Evolutionary conservation across 2,888 invertebrate genomes (phyloP), one percentile per base, ranked within the genome.

Genomic region (Drosophila suboccidentalis): DNA sequence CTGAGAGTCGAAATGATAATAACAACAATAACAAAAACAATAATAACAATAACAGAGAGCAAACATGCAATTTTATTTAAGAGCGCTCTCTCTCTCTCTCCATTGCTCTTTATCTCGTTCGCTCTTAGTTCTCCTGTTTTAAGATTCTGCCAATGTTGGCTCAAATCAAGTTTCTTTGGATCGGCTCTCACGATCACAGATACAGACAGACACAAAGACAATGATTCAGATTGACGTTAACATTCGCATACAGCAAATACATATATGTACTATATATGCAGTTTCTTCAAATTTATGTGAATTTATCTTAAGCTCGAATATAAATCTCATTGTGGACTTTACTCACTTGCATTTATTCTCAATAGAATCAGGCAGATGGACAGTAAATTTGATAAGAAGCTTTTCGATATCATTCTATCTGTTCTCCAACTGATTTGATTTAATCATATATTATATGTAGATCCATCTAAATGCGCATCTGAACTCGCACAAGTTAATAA

Each of bases 301-400:
- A 26, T 32, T 29, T 29, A 3, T 54, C 34, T 54, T 49, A 17
- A 64, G 15, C 34, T 34, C 11, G 8, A 46, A 11, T 61, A 5
- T n/a, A 63, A 71, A 77, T 75, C 69, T 60, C 53, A 59, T 39
- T 71, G 17, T 61, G 55, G 41, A 73, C 67, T 75, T 80, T 75
- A 87, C 86, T 86, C 71, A 86, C 86, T 76, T 70, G 75, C 51
- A 44, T 29, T 47, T 19, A 72, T 34, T 44, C 44, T 55, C 15
- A 70, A 26, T 4, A 46, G 43, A 50, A 77, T n/a, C 32, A 58
- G 29, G 26, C 46, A 64, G 13, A 70, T 44, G 39, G 43, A 49
- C 39, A 82, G 15, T 1, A 71, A 32, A 29, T 36, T 19, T 22
- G 68, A 59, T 43, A 34, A 11, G 15, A 47, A 47, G 26, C 34